These are phyloP conservation scores for Maccullochella peelii DNA, from an alignment of 2,113 vertebrate species.

Conservation along the genomic window DNA sequence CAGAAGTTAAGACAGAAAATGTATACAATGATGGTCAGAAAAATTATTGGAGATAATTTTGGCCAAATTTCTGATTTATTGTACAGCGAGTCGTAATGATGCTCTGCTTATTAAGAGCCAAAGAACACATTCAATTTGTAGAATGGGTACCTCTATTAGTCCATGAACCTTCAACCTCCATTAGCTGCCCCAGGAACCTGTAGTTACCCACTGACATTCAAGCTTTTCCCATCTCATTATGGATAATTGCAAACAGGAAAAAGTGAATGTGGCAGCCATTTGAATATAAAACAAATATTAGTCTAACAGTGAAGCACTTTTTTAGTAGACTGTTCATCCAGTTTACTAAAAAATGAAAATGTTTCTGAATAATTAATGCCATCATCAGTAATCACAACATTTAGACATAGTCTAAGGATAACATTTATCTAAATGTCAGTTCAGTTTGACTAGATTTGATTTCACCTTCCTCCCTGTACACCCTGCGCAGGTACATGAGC, in stretches of 20 bases:
- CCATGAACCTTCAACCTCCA: slow-evolving; percentile 45
- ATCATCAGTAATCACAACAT: not conserved
- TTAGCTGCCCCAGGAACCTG: slow-evolving; percentile 45
- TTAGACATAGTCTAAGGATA: too few relatives aligned
- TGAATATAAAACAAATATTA: slow-evolving; percentile 35
- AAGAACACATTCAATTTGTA: slow-evolving; percentile 40
- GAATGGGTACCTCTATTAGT: slow-evolving; percentile 26
- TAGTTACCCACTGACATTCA: slow-evolving; percentile 40
- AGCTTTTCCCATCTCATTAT: slow-evolving; percentile 42
- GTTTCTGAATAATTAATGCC: not conserved
- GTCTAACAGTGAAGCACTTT: slow-evolving; percentile 13
- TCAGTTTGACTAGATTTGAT: not conserved
- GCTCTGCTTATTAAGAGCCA: slow-evolving; percentile 28
- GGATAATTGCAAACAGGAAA: slow-evolving; percentile 41
- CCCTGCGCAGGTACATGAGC: slow-evolving; percentile 87
- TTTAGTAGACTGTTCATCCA: not conserved
- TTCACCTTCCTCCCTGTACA: not conserved
- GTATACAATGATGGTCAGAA: not conserved
- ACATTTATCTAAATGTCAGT: slow-evolving; percentile 16
- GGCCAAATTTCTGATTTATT: not conserved
- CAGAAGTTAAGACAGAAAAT: not conserved
- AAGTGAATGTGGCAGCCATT: slow-evolving; percentile 17
- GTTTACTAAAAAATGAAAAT: slow-evolving; percentile 3
- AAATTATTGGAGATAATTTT: not conserved
- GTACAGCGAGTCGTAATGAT: slow-evolving; percentile 10